phyloP scores from a whole-genome alignment of 2,888 invertebrate species.

The Oeneis ivallda region DNA sequence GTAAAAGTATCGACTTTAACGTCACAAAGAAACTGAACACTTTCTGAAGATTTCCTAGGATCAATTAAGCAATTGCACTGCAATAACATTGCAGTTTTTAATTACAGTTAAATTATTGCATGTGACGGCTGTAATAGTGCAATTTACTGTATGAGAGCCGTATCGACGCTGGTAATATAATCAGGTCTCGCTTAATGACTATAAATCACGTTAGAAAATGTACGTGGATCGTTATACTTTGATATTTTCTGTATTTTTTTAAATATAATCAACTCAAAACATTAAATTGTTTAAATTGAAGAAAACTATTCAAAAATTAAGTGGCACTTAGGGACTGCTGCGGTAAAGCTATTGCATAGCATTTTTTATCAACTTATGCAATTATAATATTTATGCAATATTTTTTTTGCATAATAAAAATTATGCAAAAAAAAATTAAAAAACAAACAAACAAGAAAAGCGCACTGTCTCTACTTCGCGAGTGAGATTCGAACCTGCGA shows the following conservation, averaged over 20 bases:
- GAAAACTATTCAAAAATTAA: no score
- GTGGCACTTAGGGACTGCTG: no score
- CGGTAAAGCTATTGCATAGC: no score
- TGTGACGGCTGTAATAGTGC: constrained; percentile 42
- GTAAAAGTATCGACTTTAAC: neutral
- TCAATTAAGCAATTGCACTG: constrained; percentile 1
- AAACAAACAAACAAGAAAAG: no score
- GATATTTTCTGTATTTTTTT: constrained; percentile 41
- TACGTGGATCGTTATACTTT: constrained; percentile 45
- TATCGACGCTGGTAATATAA: constrained; percentile 62
- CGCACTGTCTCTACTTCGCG: no score
- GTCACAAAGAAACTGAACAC: neutral
- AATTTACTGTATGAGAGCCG: constrained; percentile 54
- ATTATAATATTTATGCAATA: no score
- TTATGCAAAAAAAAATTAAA: no score
- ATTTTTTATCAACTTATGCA: no score
- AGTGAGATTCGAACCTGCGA: no score
- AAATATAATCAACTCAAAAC: no score
- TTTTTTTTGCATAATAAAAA: no score
- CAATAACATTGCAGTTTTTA: constrained; percentile 22
- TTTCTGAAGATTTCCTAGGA: neutral
- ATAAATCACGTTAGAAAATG: constrained; percentile 62
- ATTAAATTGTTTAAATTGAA: no score
- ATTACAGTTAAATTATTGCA: constrained; percentile 35
- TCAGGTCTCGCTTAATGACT: constrained; percentile 57